phyloP scores from a whole-genome alignment of 1,140 invertebrate species.

The Brachionus koreanus region DNA sequence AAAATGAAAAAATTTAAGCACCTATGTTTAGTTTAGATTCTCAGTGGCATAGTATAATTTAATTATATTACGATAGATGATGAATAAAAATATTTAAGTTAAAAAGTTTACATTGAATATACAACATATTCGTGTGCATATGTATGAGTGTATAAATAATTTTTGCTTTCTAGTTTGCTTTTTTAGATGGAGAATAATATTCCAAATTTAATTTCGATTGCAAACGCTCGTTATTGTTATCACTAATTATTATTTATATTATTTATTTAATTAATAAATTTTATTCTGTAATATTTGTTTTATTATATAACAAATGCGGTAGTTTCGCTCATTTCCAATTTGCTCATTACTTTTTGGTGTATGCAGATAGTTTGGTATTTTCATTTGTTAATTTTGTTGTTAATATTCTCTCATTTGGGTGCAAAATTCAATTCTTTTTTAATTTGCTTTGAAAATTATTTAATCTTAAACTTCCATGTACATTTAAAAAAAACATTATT shows the following conservation, averaged over 20 bases:
- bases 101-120: neutral
- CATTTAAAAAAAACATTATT: neutral
- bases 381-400: neutral
- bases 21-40: neutral
- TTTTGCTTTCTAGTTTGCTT: neutral
- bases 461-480: neutral
- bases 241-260: slow-evolving; percentile 40
- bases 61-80: neutral
- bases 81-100: neutral
- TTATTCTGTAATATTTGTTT: slow-evolving; percentile 10
- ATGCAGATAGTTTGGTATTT: neutral
- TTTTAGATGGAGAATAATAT: slow-evolving; percentile 4
- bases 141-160: slow-evolving; percentile 19
- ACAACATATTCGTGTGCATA: neutral
- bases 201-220: slow-evolving; percentile 15
- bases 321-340: neutral
- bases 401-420: neutral
- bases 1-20: neutral
- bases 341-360: neutral
- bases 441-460: neutral
- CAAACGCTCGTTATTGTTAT: slow-evolving; percentile 4
- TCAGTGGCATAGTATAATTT: neutral
- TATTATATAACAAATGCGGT: slow-evolving; percentile 23
- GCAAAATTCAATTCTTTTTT: neutral
- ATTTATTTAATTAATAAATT: slow-evolving; percentile 40